Evolutionary conservation across 1,140 invertebrate species (phyloP).

Genomic region (Nomia melanderi): DNA sequence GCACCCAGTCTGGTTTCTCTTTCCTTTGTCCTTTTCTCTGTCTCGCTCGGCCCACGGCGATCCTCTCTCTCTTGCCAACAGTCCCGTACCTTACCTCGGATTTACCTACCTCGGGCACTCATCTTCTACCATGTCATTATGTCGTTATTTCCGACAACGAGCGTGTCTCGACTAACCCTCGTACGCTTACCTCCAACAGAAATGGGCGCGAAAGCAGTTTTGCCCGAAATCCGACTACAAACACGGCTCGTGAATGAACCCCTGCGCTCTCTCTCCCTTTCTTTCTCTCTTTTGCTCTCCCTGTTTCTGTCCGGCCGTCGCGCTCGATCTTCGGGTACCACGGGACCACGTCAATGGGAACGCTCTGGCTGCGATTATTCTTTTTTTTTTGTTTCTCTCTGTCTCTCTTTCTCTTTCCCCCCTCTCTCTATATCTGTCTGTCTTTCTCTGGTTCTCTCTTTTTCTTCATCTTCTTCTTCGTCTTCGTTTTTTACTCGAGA

Average conservation of each 20-base stretch:
- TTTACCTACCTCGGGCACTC: conserved; percentile 75
- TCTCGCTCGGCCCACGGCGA: background rate
- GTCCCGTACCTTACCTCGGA: conserved; percentile 60
- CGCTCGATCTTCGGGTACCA: conserved; percentile 21
- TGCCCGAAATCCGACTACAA: conserved; percentile 59
- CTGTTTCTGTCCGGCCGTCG: no score
- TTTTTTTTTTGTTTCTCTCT: background rate
- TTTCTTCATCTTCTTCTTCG: background rate
- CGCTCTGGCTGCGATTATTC: conserved; percentile 19
- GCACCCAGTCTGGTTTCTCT: conserved; percentile 40
- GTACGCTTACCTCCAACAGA: conserved; percentile 54
- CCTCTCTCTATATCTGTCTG: no score
- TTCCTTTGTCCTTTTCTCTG: conserved; percentile 15
- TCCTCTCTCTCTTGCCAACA: conserved; percentile 21
- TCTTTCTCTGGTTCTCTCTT: no score
- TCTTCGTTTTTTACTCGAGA: background rate
- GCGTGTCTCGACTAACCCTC: conserved; percentile 73
- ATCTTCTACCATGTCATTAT: conserved; percentile 79
- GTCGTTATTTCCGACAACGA: conserved; percentile 81
- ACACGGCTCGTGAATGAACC: conserved; percentile 55
- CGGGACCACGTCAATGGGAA: conserved; percentile 32
- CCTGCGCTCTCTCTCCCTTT: background rate
- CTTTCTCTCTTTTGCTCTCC: no score
- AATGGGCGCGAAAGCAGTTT: conserved; percentile 60
- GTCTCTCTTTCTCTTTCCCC: background rate